phyloP scores from a whole-genome alignment of 2,113 vertebrate species.

The Burhinus oedicnemus region DNA sequence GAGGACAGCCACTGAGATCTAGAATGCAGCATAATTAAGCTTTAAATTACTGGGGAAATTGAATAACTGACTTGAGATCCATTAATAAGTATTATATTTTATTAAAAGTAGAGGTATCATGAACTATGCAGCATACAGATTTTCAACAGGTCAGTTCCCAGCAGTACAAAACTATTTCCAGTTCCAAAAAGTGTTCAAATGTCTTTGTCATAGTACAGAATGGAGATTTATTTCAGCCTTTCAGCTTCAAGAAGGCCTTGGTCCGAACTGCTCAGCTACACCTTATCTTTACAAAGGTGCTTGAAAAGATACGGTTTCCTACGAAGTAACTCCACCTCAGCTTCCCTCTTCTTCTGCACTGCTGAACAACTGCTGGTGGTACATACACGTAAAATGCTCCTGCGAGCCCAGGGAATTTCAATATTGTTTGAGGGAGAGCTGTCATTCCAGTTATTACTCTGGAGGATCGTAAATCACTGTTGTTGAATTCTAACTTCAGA shows the following conservation, averaged over 20 bases:
- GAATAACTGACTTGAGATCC: slow-evolving; percentile 41
- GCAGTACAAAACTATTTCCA: neutral
- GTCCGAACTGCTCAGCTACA: neutral
- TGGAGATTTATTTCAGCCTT: neutral
- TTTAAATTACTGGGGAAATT: slow-evolving; percentile 44
- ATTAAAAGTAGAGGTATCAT: slow-evolving; percentile 27
- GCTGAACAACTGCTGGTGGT: neutral
- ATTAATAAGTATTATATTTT: slow-evolving; percentile 45
- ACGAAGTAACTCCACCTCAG: neutral
- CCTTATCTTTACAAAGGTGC: neutral
- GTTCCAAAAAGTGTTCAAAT: neutral
- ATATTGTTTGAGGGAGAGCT: neutral
- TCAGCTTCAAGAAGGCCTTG: neutral
- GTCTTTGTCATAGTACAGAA: neutral
- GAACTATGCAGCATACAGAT: slow-evolving; percentile 5
- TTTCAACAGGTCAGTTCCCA: slow-evolving; percentile 29
- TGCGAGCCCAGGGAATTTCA: neutral
- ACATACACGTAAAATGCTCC: neutral
- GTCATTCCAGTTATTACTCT: neutral
- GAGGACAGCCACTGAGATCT: slow-evolving; percentile 21
- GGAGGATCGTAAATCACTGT: neutral
- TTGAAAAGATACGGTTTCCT: neutral
- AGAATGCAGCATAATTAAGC: slow-evolving; percentile 47
- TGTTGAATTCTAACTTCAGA: neutral
- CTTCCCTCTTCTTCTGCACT: neutral